phyloP scores from a whole-genome alignment of 1,140 invertebrate species.

The Drosophila suzukii region DNA sequence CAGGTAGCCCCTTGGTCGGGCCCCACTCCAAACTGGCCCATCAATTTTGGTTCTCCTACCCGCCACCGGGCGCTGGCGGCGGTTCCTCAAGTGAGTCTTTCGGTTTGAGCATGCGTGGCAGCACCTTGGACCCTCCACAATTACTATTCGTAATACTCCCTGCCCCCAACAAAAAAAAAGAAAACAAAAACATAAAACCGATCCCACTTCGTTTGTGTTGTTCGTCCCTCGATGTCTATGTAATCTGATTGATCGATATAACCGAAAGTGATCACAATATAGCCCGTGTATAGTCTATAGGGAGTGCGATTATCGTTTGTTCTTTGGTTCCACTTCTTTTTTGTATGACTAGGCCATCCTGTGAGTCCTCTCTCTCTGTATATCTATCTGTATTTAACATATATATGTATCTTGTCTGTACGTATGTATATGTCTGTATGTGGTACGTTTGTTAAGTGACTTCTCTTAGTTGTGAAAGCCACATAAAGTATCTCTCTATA shows the following conservation, averaged over 20 bases:
- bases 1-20: slow-evolving; percentile 79
- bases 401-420: slow-evolving; percentile 54
- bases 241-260: slow-evolving; percentile 53
- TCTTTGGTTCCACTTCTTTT: slow-evolving; percentile 26
- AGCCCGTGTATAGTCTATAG: slow-evolving; percentile 37
- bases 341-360: slow-evolving; percentile 48
- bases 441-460: slow-evolving; percentile 62
- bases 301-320: slow-evolving; percentile 41
- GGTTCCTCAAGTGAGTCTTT: slow-evolving; percentile 84
- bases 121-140: slow-evolving; percentile 12
- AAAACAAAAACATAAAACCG: slow-evolving; percentile 11
- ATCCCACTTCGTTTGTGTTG: slow-evolving; percentile 44
- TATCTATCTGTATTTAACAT: slow-evolving; percentile 48
- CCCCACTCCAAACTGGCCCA: slow-evolving; percentile 87
- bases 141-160: slow-evolving; percentile 16
- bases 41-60: slow-evolving; percentile 90
- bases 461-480: slow-evolving; percentile 35
- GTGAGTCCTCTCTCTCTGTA: slow-evolving; percentile 52
- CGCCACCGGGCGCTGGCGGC: slow-evolving; percentile 87
- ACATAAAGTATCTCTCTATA: slow-evolving; percentile 31
- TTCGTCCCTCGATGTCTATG: slow-evolving; percentile 51
- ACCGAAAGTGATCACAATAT: slow-evolving; percentile 37
- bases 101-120: slow-evolving; percentile 50
- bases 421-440: slow-evolving; percentile 57
- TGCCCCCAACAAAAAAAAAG: slow-evolving; percentile 8